Percentiles rank a stretch among this genome's conserved stretches.
phyloP scores from a whole-genome alignment of 2,888 invertebrate species.

The Metopia argyrocephala region DNA sequence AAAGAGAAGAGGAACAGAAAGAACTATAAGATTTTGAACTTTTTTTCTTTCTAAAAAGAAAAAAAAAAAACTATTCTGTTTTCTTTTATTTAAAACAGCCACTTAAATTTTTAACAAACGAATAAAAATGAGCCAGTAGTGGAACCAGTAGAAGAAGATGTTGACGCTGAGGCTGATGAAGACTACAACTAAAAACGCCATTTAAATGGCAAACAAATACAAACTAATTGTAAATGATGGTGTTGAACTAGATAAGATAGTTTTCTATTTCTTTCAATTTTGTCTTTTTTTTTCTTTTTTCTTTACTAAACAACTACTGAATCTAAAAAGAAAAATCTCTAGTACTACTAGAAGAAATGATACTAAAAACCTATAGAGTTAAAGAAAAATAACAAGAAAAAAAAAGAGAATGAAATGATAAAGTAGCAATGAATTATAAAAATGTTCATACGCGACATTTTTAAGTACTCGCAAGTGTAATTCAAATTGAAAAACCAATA shows the following conservation, averaged over 20 bases:
- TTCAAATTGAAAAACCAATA: no score
- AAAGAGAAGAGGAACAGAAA: conserved; percentile 16
- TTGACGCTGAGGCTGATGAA: not conserved
- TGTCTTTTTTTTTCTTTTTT: not conserved
- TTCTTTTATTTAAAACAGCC: conserved; percentile 30
- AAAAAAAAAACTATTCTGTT: not conserved
- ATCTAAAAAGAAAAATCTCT: no score
- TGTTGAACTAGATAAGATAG: conserved; percentile 53
- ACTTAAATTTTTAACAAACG: conserved; percentile 33
- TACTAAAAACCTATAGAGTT: no score
- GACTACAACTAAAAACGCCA: conserved; percentile 11
- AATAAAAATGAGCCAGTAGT: conserved; percentile 23
- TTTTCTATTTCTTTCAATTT: not conserved
- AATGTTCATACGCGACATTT: no score
- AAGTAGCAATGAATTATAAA: no score
- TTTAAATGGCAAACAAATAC: conserved; percentile 11
- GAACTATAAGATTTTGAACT: no score
- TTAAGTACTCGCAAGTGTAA: no score
- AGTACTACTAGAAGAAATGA: no score
- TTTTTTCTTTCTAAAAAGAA: no score
- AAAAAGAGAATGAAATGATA: no score
- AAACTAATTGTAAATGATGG: conserved; percentile 52
- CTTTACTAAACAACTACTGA: conserved; percentile 26
- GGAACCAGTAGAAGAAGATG: not conserved
- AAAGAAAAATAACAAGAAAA: no score